Conservation (phyloP, 2,888 invertebrate genomes). For the Subacronicta megacephala region DNA sequence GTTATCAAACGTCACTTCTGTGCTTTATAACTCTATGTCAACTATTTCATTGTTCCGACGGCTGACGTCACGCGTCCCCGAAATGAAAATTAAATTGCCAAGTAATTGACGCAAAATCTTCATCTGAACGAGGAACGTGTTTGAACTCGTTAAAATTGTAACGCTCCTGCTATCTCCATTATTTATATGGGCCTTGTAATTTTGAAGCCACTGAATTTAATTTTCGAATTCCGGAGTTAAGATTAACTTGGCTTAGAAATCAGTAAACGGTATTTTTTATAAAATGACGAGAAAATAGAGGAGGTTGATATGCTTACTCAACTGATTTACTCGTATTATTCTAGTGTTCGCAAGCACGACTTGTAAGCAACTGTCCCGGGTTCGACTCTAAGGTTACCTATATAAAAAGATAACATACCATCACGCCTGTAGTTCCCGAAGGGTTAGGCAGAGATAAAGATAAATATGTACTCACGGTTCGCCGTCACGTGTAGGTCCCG, state of each 20-base stretch:
- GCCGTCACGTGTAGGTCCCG: too few relatives aligned
- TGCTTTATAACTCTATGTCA: conserved; percentile 43
- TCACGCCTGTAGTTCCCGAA: too few relatives aligned
- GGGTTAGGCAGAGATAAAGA: too few relatives aligned
- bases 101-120: conserved; percentile 73
- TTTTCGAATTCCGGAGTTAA: conserved; percentile 2
- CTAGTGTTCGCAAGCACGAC: too few relatives aligned
- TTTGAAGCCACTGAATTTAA: conserved; percentile 6
- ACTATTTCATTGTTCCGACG: conserved; percentile 59
- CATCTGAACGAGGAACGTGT: conserved; percentile 53
- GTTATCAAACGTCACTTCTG: conserved; percentile 14
- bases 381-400: too few relatives aligned
- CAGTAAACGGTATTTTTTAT: too few relatives aligned
- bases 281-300: too few relatives aligned
- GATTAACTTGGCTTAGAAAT: neutral
- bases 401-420: too few relatives aligned
- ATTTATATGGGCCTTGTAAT: conserved; percentile 27
- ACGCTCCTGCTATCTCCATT: conserved; percentile 29
- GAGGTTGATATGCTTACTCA: too few relatives aligned
- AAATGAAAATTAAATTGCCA: conserved; percentile 76
- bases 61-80: conserved; percentile 57
- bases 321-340: too few relatives aligned
- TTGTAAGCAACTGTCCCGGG: too few relatives aligned
- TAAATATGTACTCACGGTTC: too few relatives aligned
- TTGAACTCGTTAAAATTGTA: conserved; percentile 33